Percentiles rank a stretch among this genome's conserved stretches.
phyloP scores from a whole-genome alignment of 2,113 vertebrate species.

The Echinops telfairi region DNA sequence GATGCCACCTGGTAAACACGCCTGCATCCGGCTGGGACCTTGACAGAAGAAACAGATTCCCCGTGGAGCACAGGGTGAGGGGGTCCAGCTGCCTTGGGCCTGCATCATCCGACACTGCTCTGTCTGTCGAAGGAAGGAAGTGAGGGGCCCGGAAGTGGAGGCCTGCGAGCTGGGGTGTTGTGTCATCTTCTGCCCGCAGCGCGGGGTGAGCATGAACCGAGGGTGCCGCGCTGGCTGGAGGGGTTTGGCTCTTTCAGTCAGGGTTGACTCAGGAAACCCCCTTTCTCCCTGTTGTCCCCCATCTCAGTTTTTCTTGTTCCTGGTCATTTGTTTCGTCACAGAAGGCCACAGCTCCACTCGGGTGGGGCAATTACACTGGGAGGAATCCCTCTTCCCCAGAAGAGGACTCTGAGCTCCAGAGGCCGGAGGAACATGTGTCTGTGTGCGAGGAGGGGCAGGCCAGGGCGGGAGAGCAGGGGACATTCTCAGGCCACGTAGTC shows the following conservation, averaged over 20 bases:
- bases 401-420: not conserved
- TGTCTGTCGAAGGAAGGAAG: conserved; percentile 67
- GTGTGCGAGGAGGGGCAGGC: not conserved
- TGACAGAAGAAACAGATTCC: not conserved
- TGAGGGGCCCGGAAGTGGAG: conserved; percentile 56
- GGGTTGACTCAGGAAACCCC: not conserved
- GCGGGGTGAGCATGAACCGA: not conserved
- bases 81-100: not conserved
- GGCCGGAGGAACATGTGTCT: not conserved
- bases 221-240: not conserved
- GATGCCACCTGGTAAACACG: not conserved
- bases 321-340: not conserved
- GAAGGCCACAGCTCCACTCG: not conserved
- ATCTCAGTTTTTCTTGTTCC: not conserved
- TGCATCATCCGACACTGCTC: not conserved
- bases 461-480: not conserved
- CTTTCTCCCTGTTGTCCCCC: not conserved
- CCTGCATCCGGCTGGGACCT: not conserved
- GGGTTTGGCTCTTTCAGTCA: not conserved
- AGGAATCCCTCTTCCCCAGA: not conserved
- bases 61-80: not conserved
- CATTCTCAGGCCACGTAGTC: not conserved
- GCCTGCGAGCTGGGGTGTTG: conserved; percentile 10
- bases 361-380: not conserved
- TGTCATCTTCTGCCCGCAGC: conserved; percentile 56